phyloP scores from a whole-genome alignment of 2,888 invertebrate genomes.

The Chymomyza fuscimana region DNA sequence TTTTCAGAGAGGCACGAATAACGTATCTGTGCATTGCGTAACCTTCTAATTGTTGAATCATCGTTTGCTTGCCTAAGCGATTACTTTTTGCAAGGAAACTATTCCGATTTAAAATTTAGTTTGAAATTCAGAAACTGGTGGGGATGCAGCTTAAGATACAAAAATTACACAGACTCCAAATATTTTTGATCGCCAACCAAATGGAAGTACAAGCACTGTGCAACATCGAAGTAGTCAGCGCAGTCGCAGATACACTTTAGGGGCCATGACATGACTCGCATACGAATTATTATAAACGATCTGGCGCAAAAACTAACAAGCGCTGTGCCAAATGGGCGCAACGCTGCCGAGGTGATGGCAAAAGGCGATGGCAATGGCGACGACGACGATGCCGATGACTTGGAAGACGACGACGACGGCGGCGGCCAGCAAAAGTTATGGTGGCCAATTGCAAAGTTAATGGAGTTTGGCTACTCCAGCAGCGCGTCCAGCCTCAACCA shows the following conservation, averaged over 20 bases:
- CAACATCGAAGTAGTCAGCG: slow-evolving; percentile 36
- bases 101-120: too few species aligned
- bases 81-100: too few species aligned
- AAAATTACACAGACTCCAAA: too few species aligned
- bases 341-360: slow-evolving; percentile 15
- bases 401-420: slow-evolving; percentile 11
- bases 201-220: too few species aligned
- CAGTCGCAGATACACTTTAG: slow-evolving; percentile 73
- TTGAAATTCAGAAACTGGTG: too few species aligned
- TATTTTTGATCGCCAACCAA: too few species aligned
- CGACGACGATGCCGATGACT: slow-evolving; percentile 20
- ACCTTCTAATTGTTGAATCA: too few species aligned
- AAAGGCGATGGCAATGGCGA: slow-evolving; percentile 25
- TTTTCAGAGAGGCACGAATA: too few species aligned
- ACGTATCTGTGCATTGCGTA: too few species aligned
- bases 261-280: slow-evolving; percentile 77
- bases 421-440: slow-evolving; percentile 63
- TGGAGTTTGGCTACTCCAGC: slow-evolving; percentile 76
- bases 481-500: slow-evolving; percentile 42
- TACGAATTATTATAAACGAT: slow-evolving; percentile 76
- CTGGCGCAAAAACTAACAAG: slow-evolving; percentile 73
- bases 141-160: too few species aligned
- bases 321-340: slow-evolving; percentile 44
- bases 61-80: too few species aligned
- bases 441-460: slow-evolving; percentile 76